Evolutionary conservation across 2,888 invertebrate species (phyloP).

Genomic region (Dasypolia templi): DNA sequence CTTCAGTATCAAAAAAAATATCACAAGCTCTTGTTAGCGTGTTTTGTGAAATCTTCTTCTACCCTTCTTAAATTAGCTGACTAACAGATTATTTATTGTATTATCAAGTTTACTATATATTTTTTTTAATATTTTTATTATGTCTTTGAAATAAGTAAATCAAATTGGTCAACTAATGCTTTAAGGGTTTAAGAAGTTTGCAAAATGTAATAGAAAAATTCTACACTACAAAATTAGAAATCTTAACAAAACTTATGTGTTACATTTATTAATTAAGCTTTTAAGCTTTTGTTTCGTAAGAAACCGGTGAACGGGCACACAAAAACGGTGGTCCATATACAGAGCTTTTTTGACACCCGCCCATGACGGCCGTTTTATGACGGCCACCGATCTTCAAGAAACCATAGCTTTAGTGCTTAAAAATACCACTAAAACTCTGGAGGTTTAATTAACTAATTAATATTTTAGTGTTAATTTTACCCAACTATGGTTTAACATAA

Average conservation of each 20-base stretch:
- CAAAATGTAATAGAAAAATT: constrained; percentile 23
- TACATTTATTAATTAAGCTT: constrained; percentile 25
- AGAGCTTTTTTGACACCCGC: neutral
- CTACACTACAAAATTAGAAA: constrained; percentile 25
- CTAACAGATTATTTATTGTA: no score
- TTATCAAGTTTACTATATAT: neutral
- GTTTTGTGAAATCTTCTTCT: constrained; percentile 8
- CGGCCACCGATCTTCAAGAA: neutral
- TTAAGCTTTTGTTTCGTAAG: neutral
- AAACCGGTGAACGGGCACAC: neutral
- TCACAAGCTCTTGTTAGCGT: constrained; percentile 50
- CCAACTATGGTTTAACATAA: neutral
- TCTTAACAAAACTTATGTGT: constrained; percentile 21
- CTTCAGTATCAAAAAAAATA: constrained; percentile 57
- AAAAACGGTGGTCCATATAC: neutral
- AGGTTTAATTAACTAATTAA: neutral
- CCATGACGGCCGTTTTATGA: neutral
- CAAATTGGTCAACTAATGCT: neutral
- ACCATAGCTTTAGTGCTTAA: constrained; percentile 5
- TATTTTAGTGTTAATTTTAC: constrained; percentile 16
- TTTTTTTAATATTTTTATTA: no score
- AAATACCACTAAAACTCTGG: constrained; percentile 16
- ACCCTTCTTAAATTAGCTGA: neutral
- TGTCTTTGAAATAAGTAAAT: no score
- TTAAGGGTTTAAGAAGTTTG: neutral